A percentile compares a stretch with the other conserved stretches of the same genome.
These are phyloP conservation scores for Panagrolaimus sp. DNA, from an alignment of 1,140 invertebrate species.

Conservation along the genomic window DNA sequence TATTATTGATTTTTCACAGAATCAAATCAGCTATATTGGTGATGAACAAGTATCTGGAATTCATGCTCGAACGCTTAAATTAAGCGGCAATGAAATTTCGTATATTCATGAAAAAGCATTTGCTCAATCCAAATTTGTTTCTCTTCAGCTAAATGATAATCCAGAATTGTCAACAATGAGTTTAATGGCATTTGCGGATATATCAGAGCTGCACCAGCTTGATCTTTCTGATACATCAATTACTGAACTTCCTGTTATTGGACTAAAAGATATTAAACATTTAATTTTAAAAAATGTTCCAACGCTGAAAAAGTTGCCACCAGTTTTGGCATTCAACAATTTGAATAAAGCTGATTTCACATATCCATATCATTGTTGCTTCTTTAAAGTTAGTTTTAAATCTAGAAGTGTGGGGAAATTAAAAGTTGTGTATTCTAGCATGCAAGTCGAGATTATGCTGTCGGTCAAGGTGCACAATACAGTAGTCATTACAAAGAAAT, in stretches of 20 bases:
- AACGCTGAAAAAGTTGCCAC: slow-evolving; percentile 31
- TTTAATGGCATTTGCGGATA: slow-evolving; percentile 30
- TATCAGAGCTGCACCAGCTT: slow-evolving; percentile 27
- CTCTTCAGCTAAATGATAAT: slow-evolving; percentile 28
- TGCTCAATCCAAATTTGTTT: slow-evolving; percentile 5
- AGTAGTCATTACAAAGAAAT: slow-evolving; percentile 30
- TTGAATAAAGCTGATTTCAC: slow-evolving; percentile 38
- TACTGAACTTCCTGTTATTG: slow-evolving; percentile 26
- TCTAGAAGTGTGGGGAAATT: neutral
- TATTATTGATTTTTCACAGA: slow-evolving; percentile 38
- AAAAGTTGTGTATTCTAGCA: slow-evolving; percentile 18
- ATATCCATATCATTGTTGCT: slow-evolving; percentile 44
- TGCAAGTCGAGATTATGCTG: slow-evolving; percentile 26
- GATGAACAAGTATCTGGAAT: slow-evolving; percentile 5
- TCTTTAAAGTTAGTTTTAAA: slow-evolving; percentile 28
- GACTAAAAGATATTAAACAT: slow-evolving; percentile 36
- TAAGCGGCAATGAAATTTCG: slow-evolving; percentile 10
- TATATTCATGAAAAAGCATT: slow-evolving; percentile 7
- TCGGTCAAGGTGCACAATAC: slow-evolving; percentile 15
- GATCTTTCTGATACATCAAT: slow-evolving; percentile 37
- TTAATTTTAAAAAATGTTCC: slow-evolving; percentile 33
- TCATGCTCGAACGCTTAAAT: slow-evolving; percentile 13
- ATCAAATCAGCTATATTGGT: slow-evolving; percentile 25
- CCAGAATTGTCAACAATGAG: slow-evolving; percentile 14
- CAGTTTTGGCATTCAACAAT: slow-evolving; percentile 42